Conservation (phyloP, 2,113 vertebrate species). For the Ancistrus triradiatus region DNA sequence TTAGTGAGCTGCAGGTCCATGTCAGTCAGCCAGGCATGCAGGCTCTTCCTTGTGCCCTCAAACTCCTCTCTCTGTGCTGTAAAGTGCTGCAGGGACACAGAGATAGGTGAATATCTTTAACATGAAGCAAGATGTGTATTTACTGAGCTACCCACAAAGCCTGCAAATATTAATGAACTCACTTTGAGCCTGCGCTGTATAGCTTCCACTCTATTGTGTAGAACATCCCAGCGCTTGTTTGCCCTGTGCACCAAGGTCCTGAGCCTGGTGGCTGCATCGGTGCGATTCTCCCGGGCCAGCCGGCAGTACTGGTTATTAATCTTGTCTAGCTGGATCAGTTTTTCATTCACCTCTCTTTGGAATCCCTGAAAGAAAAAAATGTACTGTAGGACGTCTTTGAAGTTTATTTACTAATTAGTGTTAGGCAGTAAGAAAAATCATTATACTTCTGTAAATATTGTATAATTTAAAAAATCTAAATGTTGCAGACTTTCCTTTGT, state of each 20-base stretch:
- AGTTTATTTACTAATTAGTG: no score
- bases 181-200: constrained; percentile 70
- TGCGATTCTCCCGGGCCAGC: constrained; percentile 88
- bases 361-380: constrained; percentile 69
- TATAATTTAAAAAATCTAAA: no score
- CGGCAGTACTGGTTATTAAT: constrained; percentile 92
- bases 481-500: no score
- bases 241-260: constrained; percentile 83
- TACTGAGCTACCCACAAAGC: no score
- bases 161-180: no score
- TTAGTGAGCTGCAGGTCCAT: constrained; percentile 95
- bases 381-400: no score
- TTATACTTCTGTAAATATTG: no score
- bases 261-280: constrained; percentile 80
- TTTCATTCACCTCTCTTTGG: constrained; percentile 85
- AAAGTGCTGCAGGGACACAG: constrained; percentile 73
- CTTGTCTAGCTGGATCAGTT: constrained; percentile 85
- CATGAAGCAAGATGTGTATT: no score
- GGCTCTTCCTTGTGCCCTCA: constrained; percentile 80
- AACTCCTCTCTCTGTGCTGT: constrained; percentile 90
- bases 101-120: no score
- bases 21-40: constrained; percentile 93
- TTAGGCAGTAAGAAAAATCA: no score
- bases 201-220: constrained; percentile 78
- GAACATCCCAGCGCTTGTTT: constrained; percentile 87